Base-by-base conservation (phyloP, 2,113 vertebrate species). In the Pelodiscus sinensis region DNA sequence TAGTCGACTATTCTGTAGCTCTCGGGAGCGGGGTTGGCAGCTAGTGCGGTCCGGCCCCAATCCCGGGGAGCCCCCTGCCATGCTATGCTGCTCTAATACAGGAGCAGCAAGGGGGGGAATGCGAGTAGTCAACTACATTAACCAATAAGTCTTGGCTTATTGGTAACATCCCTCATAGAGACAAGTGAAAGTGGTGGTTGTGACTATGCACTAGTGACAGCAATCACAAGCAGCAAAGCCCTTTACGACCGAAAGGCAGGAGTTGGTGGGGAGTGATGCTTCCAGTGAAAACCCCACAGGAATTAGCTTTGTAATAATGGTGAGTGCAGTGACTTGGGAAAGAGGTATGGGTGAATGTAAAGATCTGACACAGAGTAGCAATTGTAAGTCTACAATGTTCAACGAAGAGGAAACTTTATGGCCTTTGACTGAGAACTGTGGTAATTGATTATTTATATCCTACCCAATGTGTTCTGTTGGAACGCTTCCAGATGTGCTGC, bases 401-500 rank as follows among this genome's bases (percentile, higher is more conserved):
- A 87, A 31, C 2, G 1, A 93, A 73, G 38, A 52, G 25, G 56
- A 90, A 93, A 73, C 9, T 50, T 2, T 0, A 54, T 79, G 82
- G 35, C 57, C 18, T n/a, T 85, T 93, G 58, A 86, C 55, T 93
- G 89, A 94, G 65, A 89, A 86, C 80, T 79, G 83, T 82, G n/a
- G 1, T 89, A 82, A 93, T 85, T 94, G 44, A 79, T 84, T 89
- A 73, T 91, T 82, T 86, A 83, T 77, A 71, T 73, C 80, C 54
- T 88, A 86, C 73, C 92, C 83, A 22, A 60, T 65, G 25, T 27
- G 57, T 90, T 95, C 86, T 87, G 2, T 68, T 92, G 92, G 94
- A 96, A 85, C 92, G 90, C 73, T 82, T 94, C 86, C 95, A 96
- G 87, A 82, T 93, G 88, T 85, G 87, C 95, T 93, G 94, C 90